These are phyloP conservation scores for Apamea sordens DNA, from an alignment of 2,888 invertebrate genomes.

Conservation along the genomic window DNA sequence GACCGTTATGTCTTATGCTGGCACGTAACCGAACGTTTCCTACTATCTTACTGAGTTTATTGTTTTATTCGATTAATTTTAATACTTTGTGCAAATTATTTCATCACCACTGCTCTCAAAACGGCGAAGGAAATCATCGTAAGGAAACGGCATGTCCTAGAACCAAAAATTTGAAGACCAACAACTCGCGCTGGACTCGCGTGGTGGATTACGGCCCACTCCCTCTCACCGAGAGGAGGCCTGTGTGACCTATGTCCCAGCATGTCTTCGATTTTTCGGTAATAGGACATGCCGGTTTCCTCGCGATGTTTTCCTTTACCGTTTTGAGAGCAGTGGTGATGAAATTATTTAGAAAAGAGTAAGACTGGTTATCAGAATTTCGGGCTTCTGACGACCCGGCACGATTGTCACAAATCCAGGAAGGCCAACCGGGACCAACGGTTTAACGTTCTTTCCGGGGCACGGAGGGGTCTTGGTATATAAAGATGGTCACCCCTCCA, in stretches of 20 bases:
- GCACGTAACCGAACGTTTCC: slow-evolving; percentile 25
- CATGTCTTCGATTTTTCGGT: no score
- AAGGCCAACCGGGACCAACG: neutral
- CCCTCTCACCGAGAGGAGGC: neutral
- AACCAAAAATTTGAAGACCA: no score
- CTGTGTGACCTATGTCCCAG: neutral
- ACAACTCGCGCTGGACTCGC: neutral
- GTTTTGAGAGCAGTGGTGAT: no score
- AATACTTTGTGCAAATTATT: neutral
- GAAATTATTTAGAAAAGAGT: neutral
- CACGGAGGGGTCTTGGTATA: neutral
- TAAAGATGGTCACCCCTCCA: neutral
- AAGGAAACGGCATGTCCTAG: neutral
- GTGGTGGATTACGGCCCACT: neutral
- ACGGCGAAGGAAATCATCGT: neutral
- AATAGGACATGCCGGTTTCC: no score
- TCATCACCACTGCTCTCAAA: neutral
- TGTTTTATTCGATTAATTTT: neutral
- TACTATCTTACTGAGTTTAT: slow-evolving; percentile 4
- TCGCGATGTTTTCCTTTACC: no score
- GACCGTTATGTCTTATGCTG: slow-evolving; percentile 57
- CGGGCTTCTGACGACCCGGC: neutral
- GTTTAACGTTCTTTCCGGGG: neutral
- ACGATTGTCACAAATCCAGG: neutral
- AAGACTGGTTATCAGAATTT: no score